phyloP scores from a whole-genome alignment of 1,140 invertebrate species.

The Anastrepha ludens region DNA sequence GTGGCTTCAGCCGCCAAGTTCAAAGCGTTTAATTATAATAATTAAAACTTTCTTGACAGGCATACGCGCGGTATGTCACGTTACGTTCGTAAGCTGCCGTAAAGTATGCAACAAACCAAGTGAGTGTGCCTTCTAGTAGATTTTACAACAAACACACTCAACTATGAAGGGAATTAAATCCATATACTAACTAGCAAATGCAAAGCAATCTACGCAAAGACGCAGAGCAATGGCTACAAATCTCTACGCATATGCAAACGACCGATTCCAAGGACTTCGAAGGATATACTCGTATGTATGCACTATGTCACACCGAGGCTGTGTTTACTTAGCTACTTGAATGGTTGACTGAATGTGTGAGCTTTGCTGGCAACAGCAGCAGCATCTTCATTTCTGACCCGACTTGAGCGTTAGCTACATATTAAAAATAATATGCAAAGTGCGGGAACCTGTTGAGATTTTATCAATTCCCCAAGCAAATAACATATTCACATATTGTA shows the following conservation, averaged over 20 bases:
- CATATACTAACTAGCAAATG: constrained; percentile 17
- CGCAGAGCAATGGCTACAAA: neutral
- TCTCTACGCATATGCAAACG: neutral
- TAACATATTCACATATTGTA: constrained; percentile 75
- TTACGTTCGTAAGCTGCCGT: constrained; percentile 41
- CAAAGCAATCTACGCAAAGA: neutral
- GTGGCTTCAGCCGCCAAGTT: constrained; percentile 54
- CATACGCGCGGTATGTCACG: constrained; percentile 57
- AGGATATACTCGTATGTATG: neutral
- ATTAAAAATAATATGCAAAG: constrained; percentile 75
- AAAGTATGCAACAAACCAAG: constrained; percentile 32
- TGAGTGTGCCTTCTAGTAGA: neutral
- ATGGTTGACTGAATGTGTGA: neutral
- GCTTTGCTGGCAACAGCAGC: neutral
- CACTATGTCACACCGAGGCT: neutral
- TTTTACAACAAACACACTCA: neutral
- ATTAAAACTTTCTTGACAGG: constrained; percentile 58
- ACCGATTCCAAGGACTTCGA: neutral
- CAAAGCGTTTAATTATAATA: constrained; percentile 59
- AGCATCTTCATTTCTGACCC: constrained; percentile 44
- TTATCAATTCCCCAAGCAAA: constrained; percentile 74
- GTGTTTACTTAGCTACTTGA: neutral
- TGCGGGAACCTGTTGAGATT: constrained; percentile 75
- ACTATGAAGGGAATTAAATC: neutral
- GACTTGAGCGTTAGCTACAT: neutral